Conservation (phyloP, 2,113 vertebrate species). For the Aegithalos caudatus region DNA sequence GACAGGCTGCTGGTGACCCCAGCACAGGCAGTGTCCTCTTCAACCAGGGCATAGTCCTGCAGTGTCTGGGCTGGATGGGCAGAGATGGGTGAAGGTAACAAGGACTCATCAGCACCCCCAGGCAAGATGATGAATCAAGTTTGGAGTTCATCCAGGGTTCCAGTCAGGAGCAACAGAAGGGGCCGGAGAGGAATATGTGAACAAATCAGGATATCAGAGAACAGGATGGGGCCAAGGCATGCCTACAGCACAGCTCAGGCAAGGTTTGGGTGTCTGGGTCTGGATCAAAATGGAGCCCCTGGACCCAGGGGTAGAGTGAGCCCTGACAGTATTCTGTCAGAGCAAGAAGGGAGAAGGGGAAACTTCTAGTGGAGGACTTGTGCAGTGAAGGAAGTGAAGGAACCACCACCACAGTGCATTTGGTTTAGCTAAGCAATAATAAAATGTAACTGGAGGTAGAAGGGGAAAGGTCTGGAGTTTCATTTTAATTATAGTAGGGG, state of each 20-base stretch:
- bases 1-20: not conserved
- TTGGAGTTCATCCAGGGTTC: not conserved
- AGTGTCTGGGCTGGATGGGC: not conserved
- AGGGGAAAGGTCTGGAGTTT: not conserved
- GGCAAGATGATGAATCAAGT: not conserved
- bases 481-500: not conserved
- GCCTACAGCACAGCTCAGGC: not conserved
- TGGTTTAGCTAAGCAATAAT: not conserved
- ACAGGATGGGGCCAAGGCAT: rapidly evolving
- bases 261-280: not conserved
- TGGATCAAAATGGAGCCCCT: not conserved
- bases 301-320: not conserved
- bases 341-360: not conserved
- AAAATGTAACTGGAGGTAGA: not conserved
- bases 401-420: not conserved
- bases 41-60: not conserved
- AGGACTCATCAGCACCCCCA: not conserved
- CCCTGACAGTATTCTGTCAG: not conserved
- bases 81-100: not conserved
- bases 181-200: not conserved
- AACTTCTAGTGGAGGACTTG: not conserved
- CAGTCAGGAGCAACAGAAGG: not conserved
- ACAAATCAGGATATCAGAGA: not conserved
- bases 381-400: not conserved
- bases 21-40: not conserved